phyloP scores from a whole-genome alignment of 2,113 vertebrate species.

The Tor tambroides region DNA sequence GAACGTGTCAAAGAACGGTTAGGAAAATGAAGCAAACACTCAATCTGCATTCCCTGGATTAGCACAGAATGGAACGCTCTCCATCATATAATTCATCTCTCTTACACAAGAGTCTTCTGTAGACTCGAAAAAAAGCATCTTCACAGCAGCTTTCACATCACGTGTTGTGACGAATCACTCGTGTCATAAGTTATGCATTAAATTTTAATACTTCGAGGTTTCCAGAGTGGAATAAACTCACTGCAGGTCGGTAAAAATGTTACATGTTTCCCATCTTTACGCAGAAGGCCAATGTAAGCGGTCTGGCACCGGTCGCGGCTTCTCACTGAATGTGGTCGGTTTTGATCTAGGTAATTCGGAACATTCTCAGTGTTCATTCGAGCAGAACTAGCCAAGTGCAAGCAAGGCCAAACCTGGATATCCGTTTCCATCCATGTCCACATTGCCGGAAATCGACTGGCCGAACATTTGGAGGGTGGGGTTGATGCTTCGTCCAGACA shows the following conservation, averaged over 20 bases:
- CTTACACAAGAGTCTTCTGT: neutral
- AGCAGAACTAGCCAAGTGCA: constrained; percentile 5
- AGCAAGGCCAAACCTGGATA: constrained; percentile 84
- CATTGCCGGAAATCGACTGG: constrained; percentile 93
- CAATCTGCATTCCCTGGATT: constrained; percentile 13
- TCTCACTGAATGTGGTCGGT: constrained; percentile 6
- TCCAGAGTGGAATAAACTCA: neutral
- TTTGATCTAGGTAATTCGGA: constrained; percentile 31
- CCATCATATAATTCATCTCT: constrained; percentile 2
- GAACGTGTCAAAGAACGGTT: constrained; percentile 43
- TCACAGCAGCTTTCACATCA: neutral
- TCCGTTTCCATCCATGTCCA: constrained; percentile 97
- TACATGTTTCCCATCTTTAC: constrained; percentile 18
- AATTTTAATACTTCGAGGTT: neutral
- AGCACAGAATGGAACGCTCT: neutral
- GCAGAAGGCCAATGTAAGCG: neutral
- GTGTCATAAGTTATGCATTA: too few species aligned
- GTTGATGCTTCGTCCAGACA: constrained; percentile 83
- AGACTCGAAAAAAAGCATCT: neutral
- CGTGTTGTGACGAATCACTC: neutral
- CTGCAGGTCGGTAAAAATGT: neutral
- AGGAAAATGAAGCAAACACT: constrained; percentile 35
- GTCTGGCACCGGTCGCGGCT: constrained; percentile 32
- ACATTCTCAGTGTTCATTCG: constrained; percentile 9
- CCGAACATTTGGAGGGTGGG: constrained; percentile 93